Percentiles rank a stretch among this genome's conserved stretches.
These are phyloP conservation scores for Semaprochilodus insignis DNA, from an alignment of 2,797 vertebrate genomes.

Conservation along the genomic window DNA sequence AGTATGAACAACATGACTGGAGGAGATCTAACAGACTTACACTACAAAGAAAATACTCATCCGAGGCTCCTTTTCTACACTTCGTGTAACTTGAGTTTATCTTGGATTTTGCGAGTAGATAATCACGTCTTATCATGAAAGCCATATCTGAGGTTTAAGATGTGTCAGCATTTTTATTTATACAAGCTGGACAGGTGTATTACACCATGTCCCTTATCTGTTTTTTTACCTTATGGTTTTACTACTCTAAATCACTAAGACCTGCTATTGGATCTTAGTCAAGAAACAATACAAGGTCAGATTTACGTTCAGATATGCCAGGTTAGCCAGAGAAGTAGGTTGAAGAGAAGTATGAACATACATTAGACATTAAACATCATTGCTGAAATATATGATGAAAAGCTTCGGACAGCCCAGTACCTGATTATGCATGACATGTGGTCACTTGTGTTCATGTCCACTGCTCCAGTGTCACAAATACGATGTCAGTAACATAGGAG, in stretches of 20 bases:
- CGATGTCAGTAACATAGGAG: background rate
- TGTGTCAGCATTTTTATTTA: background rate
- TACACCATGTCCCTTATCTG: background rate
- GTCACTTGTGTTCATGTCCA: background rate
- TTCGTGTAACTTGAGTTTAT: slow-evolving; percentile 30
- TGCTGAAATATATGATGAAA: no score
- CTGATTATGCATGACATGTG: background rate
- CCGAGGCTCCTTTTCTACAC: slow-evolving; percentile 6
- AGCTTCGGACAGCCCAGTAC: background rate
- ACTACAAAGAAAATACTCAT: background rate
- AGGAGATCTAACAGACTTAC: slow-evolving; percentile 6
- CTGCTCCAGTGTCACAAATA: background rate
- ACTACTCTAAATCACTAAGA: background rate
- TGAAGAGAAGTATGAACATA: no score
- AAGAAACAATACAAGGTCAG: no score
- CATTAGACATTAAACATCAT: no score
- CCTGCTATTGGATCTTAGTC: no score
- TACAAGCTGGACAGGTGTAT: background rate
- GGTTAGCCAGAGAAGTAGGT: no score
- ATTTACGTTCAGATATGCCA: no score
- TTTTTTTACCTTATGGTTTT: no score
- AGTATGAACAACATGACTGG: slow-evolving; percentile 41
- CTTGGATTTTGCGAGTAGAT: slow-evolving; percentile 28
- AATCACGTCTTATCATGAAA: slow-evolving; percentile 40
- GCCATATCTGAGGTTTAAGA: slow-evolving; percentile 35